A percentile compares a stretch with the other conserved stretches of the same genome.
Evolutionary conservation across 2,888 invertebrate genomes (phyloP).

Genomic region (Diabrotica balteata): DNA sequence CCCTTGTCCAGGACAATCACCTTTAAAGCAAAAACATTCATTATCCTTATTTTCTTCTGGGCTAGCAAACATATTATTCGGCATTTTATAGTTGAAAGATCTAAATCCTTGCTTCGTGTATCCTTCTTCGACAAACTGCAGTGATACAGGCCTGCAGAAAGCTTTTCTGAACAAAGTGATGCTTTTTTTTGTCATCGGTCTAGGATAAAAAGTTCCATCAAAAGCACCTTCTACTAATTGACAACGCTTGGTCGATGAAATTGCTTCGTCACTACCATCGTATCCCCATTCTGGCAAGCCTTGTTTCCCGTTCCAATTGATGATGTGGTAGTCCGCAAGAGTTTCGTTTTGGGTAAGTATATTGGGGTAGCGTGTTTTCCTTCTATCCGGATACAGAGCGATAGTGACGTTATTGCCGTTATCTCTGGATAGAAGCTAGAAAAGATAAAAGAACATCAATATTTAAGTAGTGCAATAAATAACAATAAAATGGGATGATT

Average conservation of each 20-base stretch:
- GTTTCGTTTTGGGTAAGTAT: slow-evolving; percentile 47
- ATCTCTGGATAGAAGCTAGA: slow-evolving; percentile 63
- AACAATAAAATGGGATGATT: too few relatives aligned
- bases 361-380: slow-evolving; percentile 39
- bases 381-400: slow-evolving; percentile 55
- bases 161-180: slow-evolving; percentile 75
- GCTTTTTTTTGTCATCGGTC: slow-evolving; percentile 63
- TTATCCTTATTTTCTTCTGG: slow-evolving; percentile 66
- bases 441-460: slow-evolving; percentile 55
- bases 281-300: slow-evolving; percentile 77
- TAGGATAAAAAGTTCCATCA: slow-evolving; percentile 77
- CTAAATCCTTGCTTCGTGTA: slow-evolving; percentile 63
- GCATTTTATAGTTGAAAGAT: slow-evolving; percentile 68
- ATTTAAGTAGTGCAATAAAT: neutral
- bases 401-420: slow-evolving; percentile 68
- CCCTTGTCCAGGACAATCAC: slow-evolving; percentile 78
- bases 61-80: slow-evolving; percentile 67
- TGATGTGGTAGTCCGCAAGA: slow-evolving; percentile 64
- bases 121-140: slow-evolving; percentile 59
- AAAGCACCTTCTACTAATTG: slow-evolving; percentile 72
- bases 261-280: slow-evolving; percentile 49
- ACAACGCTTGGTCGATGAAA: slow-evolving; percentile 65
- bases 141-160: slow-evolving; percentile 75
- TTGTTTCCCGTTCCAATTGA: slow-evolving; percentile 69
- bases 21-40: slow-evolving; percentile 68